Evolutionary conservation across 2,113 vertebrate species (phyloP).

Genomic region (Cynopterus brachyotis): DNA sequence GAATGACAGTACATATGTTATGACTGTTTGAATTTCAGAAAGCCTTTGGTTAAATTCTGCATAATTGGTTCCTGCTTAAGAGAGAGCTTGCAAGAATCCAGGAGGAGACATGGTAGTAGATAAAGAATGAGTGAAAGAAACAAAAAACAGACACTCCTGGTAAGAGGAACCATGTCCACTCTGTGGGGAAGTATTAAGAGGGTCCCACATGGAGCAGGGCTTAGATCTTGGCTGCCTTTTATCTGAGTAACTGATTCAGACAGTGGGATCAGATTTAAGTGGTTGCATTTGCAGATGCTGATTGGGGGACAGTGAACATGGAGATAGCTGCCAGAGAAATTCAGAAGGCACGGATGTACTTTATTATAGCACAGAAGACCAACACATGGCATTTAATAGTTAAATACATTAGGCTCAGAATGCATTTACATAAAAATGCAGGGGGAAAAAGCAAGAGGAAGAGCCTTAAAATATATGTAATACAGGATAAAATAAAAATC

Average conservation of each 20-base stretch:
- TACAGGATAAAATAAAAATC: not conserved
- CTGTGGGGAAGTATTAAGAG: constrained; percentile 68
- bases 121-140: constrained; percentile 82
- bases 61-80: constrained; percentile 81
- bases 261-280: constrained; percentile 83
- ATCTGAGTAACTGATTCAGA: constrained; percentile 83
- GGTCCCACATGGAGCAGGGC: constrained; percentile 73
- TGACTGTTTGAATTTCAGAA: constrained; percentile 79
- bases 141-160: constrained; percentile 81
- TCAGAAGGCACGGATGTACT: constrained; percentile 57
- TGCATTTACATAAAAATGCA: constrained; percentile 41
- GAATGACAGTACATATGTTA: constrained; percentile 76
- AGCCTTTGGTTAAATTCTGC: constrained; percentile 76
- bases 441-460: not conserved
- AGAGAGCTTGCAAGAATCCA: constrained; percentile 72
- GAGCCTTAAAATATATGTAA: not conserved
- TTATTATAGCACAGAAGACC: constrained; percentile 57
- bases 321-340: constrained; percentile 73
- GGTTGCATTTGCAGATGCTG: constrained; percentile 80
- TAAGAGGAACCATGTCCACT: constrained; percentile 74
- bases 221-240: constrained; percentile 81
- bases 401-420: constrained; percentile 59
- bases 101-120: constrained; percentile 78
- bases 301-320: constrained; percentile 65
- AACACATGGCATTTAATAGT: constrained; percentile 51